Evolutionary conservation across 1,140 invertebrate species (phyloP), one percentile per base, ranked within the genome.

Genomic region (Calliphora vicina): DNA sequence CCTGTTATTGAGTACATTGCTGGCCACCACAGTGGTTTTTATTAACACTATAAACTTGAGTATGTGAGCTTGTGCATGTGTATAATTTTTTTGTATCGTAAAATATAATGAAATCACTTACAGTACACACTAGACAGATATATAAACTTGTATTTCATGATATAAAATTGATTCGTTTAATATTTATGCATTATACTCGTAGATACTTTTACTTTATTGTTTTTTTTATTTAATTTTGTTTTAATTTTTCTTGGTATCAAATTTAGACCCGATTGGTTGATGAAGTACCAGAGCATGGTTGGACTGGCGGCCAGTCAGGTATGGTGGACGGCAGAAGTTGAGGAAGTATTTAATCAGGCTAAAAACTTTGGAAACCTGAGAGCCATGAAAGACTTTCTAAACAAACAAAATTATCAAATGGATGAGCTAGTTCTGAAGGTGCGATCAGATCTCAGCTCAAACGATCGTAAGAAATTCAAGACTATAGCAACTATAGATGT

Each of bases 311-410:
- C 95, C 0, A 97, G 97, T 92, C 95, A 96, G 86, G 95, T 98
- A 12, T 98, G 97, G 97, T 98, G 97, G 97, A 98, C 97, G 0
- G 96, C 95, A 25, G 97, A 98, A 91, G 96, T 97, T 1, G 97
- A 98, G 89, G 95, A 98, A 87, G 95, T 96, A 0, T 98, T 98
- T 87, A 88, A 91, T 0, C 95, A 95, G 87, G 95, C 96, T 27
- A 91, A 93, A 17, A 92, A 93, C 85, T 87, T 88, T 25, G 97
- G 97, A 8, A 93, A 95, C 61, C 97, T 97, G 88, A 91, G 94
- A 25, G 95, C 96, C 0, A 97, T 98, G 96, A 97, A 97, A 91
- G 95, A 97, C 86, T 97, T 97, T 91, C 91, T 97, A 13, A 92
- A 93, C 85, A 93, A 95, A 85, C 92, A 96, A 57, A 97, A 98